Conservation (phyloP, 92 coral and sea anemone species). For the Virgularia gustaviana region DNA sequence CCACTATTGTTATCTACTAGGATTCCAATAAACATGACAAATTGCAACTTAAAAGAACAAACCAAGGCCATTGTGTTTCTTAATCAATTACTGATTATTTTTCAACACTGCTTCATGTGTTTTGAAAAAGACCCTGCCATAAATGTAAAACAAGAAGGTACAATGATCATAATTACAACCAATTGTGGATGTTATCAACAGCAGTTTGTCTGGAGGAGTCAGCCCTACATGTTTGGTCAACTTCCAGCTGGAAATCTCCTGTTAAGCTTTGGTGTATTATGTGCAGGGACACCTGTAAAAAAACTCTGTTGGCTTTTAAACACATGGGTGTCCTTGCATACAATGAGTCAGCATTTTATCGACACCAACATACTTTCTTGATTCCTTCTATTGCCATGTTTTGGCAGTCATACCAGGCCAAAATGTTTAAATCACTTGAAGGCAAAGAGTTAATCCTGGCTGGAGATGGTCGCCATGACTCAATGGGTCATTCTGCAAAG, state of each 20-base stretch:
- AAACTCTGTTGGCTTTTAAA: constrained; percentile 33
- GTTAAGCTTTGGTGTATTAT: constrained; percentile 45
- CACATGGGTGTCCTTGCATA: constrained; percentile 38
- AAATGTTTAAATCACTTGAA: constrained; percentile 9
- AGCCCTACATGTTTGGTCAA: constrained; percentile 41
- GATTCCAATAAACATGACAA: neutral
- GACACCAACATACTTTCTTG: constrained; percentile 35
- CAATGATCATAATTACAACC: constrained; percentile 29
- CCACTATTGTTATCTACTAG: neutral
- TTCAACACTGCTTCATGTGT: neutral
- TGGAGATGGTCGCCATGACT: constrained; percentile 46
- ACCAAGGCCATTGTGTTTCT: neutral
- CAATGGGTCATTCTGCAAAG: constrained; percentile 53
- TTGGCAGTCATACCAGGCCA: constrained; percentile 37
- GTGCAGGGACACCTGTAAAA: constrained; percentile 44
- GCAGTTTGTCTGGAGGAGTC: constrained; percentile 29
- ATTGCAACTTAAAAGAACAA: neutral
- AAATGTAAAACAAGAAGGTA: constrained; percentile 16
- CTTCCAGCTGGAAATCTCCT: constrained; percentile 48
- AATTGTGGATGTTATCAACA: constrained; percentile 23
- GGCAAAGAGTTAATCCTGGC: constrained; percentile 38
- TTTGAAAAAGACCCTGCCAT: neutral
- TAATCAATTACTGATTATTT: neutral
- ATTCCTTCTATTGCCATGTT: constrained; percentile 38
- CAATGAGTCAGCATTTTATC: constrained; percentile 33